Evolutionary conservation across 1,140 invertebrate species (phyloP).

Genomic region (Drosophila prosaltans): DNA sequence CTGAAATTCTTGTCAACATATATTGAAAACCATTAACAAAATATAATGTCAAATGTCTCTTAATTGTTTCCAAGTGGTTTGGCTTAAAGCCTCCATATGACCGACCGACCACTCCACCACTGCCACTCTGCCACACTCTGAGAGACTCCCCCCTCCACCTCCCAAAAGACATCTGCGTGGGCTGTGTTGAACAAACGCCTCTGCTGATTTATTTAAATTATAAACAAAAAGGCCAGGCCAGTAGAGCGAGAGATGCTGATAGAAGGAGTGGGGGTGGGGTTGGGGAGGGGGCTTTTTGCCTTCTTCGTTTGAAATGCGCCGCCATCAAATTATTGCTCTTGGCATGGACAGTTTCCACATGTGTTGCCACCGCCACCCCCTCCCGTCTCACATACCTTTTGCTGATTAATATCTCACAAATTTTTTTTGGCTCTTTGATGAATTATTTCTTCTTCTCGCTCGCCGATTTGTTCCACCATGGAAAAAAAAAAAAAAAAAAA

Average conservation of each 20-base stretch:
- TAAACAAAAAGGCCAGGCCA: conserved; percentile 50
- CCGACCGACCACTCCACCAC: not conserved
- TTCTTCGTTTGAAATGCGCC: conserved; percentile 62
- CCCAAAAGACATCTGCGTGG: conserved; percentile 53
- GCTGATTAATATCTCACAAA: conserved; percentile 76
- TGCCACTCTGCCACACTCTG: conserved; percentile 19
- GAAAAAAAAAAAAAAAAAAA: conserved; percentile 40
- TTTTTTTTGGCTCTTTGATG: conserved; percentile 71
- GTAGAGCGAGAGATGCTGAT: not conserved
- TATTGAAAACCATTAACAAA: conserved; percentile 59
- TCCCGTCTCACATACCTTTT: not conserved
- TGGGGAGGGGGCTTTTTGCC: not conserved
- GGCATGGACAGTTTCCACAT: conserved; percentile 69
- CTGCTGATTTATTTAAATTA: conserved; percentile 62
- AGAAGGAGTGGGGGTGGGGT: not conserved
- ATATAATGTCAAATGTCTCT: conserved; percentile 71
- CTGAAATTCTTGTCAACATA: conserved; percentile 50
- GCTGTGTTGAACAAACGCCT: conserved; percentile 44
- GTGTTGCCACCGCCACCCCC: conserved; percentile 27
- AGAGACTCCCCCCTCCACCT: not conserved
- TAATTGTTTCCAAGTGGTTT: conserved; percentile 71
- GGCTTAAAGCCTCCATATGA: conserved; percentile 5
- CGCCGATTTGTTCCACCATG: conserved; percentile 55
- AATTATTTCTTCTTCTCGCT: conserved; percentile 65
- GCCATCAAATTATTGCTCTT: conserved; percentile 70